These are phyloP conservation scores for Odontesthes bonariensis DNA, from an alignment of 2,113 vertebrate genomes.

Conservation along the genomic window DNA sequence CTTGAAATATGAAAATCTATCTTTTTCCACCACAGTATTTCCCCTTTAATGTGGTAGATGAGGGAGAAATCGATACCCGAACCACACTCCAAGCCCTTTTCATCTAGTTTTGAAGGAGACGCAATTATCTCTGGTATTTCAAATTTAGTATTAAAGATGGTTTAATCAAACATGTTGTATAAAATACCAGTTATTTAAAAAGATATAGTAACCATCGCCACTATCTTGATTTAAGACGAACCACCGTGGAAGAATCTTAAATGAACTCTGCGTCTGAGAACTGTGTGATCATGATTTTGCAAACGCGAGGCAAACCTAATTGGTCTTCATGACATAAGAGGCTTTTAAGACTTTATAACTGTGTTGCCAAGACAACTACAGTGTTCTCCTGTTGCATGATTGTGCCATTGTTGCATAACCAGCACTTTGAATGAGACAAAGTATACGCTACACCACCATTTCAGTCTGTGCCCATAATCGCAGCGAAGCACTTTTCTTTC, in stretches of 20 bases:
- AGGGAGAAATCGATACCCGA: too few relatives aligned
- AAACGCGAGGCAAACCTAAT: neutral
- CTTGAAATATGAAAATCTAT: too few relatives aligned
- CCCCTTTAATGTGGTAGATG: too few relatives aligned
- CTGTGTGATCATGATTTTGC: neutral
- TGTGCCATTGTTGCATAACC: conserved; percentile 22
- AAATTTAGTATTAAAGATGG: too few relatives aligned
- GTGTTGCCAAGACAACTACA: neutral
- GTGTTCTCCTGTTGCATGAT: conserved; percentile 5
- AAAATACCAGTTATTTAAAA: neutral
- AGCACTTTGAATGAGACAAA: neutral
- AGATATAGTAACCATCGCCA: neutral
- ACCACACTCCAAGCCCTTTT: too few relatives aligned
- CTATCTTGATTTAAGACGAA: neutral
- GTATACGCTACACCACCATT: neutral
- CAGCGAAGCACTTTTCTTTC: neutral
- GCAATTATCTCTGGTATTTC: too few relatives aligned
- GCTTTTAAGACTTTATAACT: conserved; percentile 1
- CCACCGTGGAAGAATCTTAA: neutral
- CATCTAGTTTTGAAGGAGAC: too few relatives aligned
- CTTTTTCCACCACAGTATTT: too few relatives aligned
- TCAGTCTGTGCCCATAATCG: conserved; percentile 21
- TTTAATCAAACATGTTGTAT: neutral
- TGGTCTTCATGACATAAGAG: neutral
- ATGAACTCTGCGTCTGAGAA: neutral